These are phyloP conservation scores for Drosophila histrio DNA, from an alignment of 2,888 invertebrate species.

Conservation along the genomic window DNA sequence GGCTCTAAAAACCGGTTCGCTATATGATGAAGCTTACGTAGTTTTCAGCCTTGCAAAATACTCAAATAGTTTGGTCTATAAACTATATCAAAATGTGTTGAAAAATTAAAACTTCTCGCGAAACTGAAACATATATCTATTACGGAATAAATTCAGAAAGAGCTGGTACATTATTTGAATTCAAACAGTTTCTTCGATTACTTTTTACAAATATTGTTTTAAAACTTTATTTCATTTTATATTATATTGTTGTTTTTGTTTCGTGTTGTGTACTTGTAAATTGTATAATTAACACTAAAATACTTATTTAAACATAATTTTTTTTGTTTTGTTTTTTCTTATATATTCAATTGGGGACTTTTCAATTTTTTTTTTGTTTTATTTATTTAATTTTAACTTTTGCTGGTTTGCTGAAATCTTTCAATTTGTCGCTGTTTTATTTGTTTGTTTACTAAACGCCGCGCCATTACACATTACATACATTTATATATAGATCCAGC, in stretches of 20 bases:
- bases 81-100: too few relatives aligned
- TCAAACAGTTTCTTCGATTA: slow-evolving; percentile 44
- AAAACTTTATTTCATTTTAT: slow-evolving; percentile 83
- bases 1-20: too few relatives aligned
- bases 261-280: slow-evolving; percentile 79
- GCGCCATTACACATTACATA: slow-evolving; percentile 47
- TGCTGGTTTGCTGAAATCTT: slow-evolving; percentile 39
- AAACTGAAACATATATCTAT: too few relatives aligned
- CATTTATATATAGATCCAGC: slow-evolving; percentile 65
- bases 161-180: not conserved
- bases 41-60: too few relatives aligned
- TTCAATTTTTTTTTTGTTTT: slow-evolving; percentile 46
- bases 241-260: slow-evolving; percentile 73
- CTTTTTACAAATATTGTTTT: slow-evolving; percentile 84
- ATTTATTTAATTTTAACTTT: slow-evolving; percentile 33
- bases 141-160: too few relatives aligned
- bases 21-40: too few relatives aligned
- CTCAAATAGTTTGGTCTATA: too few relatives aligned
- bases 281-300: slow-evolving; percentile 84
- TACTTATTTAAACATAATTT: slow-evolving; percentile 83
- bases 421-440: slow-evolving; percentile 40
- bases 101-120: too few relatives aligned
- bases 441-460: slow-evolving; percentile 60
- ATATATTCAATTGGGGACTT: slow-evolving; percentile 69
- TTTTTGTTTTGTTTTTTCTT: slow-evolving; percentile 7